Conservation (phyloP, 2,888 invertebrate species). For the Leistus spinibarbis region DNA sequence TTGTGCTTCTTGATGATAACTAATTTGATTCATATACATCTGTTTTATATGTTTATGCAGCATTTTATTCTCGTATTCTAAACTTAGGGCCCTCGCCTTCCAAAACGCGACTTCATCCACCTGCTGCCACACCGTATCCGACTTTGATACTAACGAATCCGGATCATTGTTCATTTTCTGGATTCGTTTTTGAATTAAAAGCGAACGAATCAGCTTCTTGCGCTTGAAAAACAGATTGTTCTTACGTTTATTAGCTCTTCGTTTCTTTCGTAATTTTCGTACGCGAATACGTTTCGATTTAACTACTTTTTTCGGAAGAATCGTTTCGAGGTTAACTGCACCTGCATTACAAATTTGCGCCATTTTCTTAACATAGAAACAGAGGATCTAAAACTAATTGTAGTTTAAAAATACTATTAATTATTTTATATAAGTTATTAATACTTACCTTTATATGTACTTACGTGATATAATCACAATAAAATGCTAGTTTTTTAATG, state of each 20-base stretch:
- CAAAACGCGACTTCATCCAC: slow-evolving; percentile 66
- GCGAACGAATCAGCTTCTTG: slow-evolving; percentile 13
- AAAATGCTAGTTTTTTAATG: too few relatives aligned
- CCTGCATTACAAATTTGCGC: neutral
- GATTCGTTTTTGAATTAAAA: slow-evolving; percentile 32
- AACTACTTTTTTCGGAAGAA: neutral
- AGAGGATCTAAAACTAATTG: neutral
- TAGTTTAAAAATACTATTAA: too few relatives aligned
- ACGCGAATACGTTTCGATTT: neutral
- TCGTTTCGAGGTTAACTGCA: slow-evolving; percentile 15
- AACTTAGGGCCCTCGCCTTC: slow-evolving; percentile 64
- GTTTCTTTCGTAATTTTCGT: slow-evolving; percentile 6
- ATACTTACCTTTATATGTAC: neutral
- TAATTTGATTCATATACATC: slow-evolving; percentile 47
- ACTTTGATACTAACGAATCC: neutral
- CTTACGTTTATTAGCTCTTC: slow-evolving; percentile 12
- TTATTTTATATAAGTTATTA: neutral
- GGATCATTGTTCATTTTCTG: slow-evolving; percentile 19
- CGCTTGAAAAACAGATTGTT: slow-evolving; percentile 18
- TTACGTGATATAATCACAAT: too few relatives aligned
- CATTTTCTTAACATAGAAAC: slow-evolving; percentile 7
- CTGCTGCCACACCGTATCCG: slow-evolving; percentile 55
- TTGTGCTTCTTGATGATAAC: slow-evolving; percentile 39
- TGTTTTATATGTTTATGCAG: slow-evolving; percentile 60
- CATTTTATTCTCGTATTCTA: slow-evolving; percentile 65